phyloP scores from a whole-genome alignment of 53 echinoderm and acorn worm genomes.

The Hippasteria phrygiana region DNA sequence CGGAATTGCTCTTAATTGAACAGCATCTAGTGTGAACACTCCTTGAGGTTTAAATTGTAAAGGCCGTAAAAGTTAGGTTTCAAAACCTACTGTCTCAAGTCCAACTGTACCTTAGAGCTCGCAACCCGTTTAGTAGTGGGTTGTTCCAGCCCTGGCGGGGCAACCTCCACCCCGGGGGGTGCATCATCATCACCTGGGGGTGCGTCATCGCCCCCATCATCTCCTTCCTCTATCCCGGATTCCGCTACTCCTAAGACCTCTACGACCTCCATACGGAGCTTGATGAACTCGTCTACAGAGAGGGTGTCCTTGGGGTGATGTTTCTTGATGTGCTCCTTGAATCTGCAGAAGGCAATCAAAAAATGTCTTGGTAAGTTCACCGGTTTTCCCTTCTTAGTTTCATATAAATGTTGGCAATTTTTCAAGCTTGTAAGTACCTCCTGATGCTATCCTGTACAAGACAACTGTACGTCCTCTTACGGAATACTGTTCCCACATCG shows the following conservation, averaged over 20 bases:
- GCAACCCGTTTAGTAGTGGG: conserved; percentile 6
- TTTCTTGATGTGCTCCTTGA: conserved; percentile 83
- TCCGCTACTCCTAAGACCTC: conserved; percentile 69
- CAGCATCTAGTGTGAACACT: too few relatives aligned
- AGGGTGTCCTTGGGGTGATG: conserved; percentile 87
- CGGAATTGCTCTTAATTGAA: too few relatives aligned
- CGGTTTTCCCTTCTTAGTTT: too few relatives aligned
- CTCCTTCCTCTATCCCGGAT: conserved; percentile 61
- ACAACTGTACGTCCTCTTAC: too few relatives aligned
- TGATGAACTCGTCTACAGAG: conserved; percentile 89
- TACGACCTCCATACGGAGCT: conserved; percentile 82
- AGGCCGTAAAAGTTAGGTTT: too few relatives aligned
- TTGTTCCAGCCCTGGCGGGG: conserved; percentile 26
- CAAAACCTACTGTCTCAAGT: background rate
- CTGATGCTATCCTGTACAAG: too few relatives aligned
- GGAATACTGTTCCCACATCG: too few relatives aligned
- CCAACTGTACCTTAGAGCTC: conserved; percentile 47
- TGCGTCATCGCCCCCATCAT: conserved; percentile 64
- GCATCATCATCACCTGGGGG: conserved; percentile 77
- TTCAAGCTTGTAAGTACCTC: too few relatives aligned
- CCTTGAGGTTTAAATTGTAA: too few relatives aligned
- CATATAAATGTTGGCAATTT: too few relatives aligned
- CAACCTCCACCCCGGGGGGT: conserved; percentile 58
- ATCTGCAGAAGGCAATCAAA: conserved; percentile 64
- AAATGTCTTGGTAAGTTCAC: too few relatives aligned